Base-by-base conservation (phyloP, 1,140 invertebrate genomes). In the Chrysopa pallens region DNA sequence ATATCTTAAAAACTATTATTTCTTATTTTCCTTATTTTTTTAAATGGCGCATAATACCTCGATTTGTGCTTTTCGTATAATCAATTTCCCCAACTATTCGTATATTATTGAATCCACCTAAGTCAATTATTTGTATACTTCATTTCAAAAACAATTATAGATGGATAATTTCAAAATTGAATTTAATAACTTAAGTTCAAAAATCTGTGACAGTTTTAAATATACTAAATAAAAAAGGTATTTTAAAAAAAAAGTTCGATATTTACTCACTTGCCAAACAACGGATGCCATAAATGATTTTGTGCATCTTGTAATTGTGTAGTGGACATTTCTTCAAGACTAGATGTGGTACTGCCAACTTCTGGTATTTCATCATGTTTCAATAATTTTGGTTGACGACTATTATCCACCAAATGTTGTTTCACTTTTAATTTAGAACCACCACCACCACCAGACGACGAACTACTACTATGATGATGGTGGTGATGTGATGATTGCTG, bases 281-380 rank as follows among this genome's bases (percentile, higher is more conserved):
- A 60, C 6, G 76, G 75, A 66, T 78, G 75, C 75, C 76, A 78
- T 13, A 78, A 58, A 33, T 74, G 69, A 29, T 69, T 69, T 45
- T 75, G 68, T 28, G 61, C 55, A 38, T 70, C 66, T 40, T 63
- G 59, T 42, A 55, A 39, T 12, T 33, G 31, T 11, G 31, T 12
- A 33, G 31, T 11, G 8, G 31, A 42, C 47, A 59, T 57, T 39
- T 62, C 58, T 29, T 62, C 58, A 17, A 62, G 50, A 39, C 56
- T 56, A 8, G 52, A 53, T 1, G 70, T 73, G 8, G 70, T 72
- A 55, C 70, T 73, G 43, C 70, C 71, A 6, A 72, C 68, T 50
- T 73, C 69, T 4, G 68, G 63, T 13, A 59, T 46, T 38, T 63
- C 61, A 43, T 72, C 68, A 23, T 65, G 58, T n/a, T 64, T 54